A percentile compares a stretch with the other conserved stretches of the same genome.
phyloP scores from a whole-genome alignment of 2,888 invertebrate genomes.

The Epirrhoe tristata region DNA sequence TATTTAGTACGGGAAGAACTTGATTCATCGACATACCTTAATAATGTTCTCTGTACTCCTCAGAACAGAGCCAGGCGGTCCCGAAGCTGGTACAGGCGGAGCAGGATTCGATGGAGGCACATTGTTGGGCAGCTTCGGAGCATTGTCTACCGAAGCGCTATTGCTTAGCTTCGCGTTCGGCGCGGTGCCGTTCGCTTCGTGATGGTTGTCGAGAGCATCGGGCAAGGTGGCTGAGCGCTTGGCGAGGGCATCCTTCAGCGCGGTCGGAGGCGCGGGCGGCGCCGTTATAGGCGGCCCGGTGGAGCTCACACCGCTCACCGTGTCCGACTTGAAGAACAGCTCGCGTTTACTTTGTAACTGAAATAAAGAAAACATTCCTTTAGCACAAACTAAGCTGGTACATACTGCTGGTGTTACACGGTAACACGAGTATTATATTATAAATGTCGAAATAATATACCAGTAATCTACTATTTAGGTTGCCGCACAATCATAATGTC shows the following conservation, averaged over 20 bases:
- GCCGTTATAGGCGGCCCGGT: conserved; percentile 71
- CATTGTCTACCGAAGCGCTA: conserved; percentile 71
- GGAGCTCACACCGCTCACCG: conserved; percentile 81
- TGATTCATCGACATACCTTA: conserved; percentile 61
- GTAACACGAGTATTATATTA: not conserved
- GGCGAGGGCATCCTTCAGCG: conserved; percentile 80
- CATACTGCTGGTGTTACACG: not conserved
- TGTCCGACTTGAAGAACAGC: conserved; percentile 92
- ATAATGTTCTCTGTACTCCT: conserved; percentile 80
- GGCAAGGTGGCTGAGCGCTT: conserved; percentile 79
- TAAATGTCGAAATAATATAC: not conserved
- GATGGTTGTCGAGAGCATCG: conserved; percentile 76
- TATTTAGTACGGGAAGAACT: not conserved
- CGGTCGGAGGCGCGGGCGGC: conserved; percentile 81
- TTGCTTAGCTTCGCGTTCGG: conserved; percentile 70
- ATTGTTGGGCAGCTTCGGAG: conserved; percentile 69
- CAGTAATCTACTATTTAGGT: not conserved
- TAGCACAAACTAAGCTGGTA: conserved; percentile 2
- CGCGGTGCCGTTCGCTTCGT: conserved; percentile 78
- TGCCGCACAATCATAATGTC: not conserved
- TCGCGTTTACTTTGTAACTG: conserved; percentile 94
- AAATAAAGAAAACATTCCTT: conserved; percentile 55
- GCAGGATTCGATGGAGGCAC: conserved; percentile 78
- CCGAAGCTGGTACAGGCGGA: conserved; percentile 75
- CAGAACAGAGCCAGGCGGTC: conserved; percentile 60